Evolutionary conservation across 2,888 invertebrate species (phyloP).

Genomic region (Allygus modestus): DNA sequence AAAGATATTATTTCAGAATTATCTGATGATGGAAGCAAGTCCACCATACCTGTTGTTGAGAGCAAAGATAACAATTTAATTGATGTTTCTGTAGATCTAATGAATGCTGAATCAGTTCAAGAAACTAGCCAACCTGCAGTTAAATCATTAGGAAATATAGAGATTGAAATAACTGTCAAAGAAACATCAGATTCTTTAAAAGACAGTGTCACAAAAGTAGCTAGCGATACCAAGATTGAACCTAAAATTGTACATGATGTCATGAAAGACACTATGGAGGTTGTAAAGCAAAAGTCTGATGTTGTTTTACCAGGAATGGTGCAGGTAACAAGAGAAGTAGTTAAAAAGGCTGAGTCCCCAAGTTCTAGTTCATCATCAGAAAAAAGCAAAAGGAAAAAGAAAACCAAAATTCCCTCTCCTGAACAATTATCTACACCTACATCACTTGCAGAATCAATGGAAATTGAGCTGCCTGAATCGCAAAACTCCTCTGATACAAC

Average conservation of each 20-base stretch:
- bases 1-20: constrained; percentile 8
- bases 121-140: neutral
- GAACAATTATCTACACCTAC: constrained; percentile 74
- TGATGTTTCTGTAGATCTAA: neutral
- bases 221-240: constrained; percentile 57
- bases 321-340: constrained; percentile 71
- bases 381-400: constrained; percentile 52
- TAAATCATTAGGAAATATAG: constrained; percentile 6
- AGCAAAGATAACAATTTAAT: neutral
- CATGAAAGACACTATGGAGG: constrained; percentile 69
- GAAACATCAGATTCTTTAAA: constrained; percentile 23
- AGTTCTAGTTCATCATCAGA: constrained; percentile 52
- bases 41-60: constrained; percentile 15
- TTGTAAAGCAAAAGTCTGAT: constrained; percentile 68
- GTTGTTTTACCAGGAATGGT: constrained; percentile 68
- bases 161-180: constrained; percentile 28
- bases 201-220: constrained; percentile 34
- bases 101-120: neutral
- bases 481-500: constrained; percentile 76
- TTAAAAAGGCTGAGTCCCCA: constrained; percentile 67
- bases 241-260: constrained; percentile 66
- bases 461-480: constrained; percentile 76
- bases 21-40: constrained; percentile 15
- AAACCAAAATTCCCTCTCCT: constrained; percentile 65
- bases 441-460: constrained; percentile 78